Base-by-base conservation (phyloP, 1,140 invertebrate genomes). In the Macrobrachium rosenbergii region DNA sequence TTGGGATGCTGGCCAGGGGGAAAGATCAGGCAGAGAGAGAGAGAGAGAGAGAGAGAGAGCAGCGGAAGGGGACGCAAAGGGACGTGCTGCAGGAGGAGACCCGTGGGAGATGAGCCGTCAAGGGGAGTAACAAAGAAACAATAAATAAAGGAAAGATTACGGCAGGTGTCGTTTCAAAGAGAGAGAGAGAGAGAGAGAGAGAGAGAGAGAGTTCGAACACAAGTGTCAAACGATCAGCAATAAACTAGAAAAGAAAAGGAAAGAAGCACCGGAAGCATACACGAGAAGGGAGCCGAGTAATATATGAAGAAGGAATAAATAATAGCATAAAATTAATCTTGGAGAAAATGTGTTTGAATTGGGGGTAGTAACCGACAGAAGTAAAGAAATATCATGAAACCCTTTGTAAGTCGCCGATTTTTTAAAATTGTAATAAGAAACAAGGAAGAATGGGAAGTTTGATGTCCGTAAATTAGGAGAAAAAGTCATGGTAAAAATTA, bases 1-100 rank as follows among this genome's bases (percentile, higher is more conserved):
- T 43, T 69, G 80, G 80, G 80, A 82, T 67, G 17, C 28, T 11
- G 63, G 80, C 80, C 80, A 82, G 72, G 80, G 72, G 45, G 43
- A n/a, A 14, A 17, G 58, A 23, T 17, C 28, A 14, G 21, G 21
- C 43, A 37, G 78, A 60, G 78, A 28, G n/a, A 62, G 78, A 80
- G 78, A 62, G 28, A 59, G 76, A 75, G 73, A 52, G 58, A 52
- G 28, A 43, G 73, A 19, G 58, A 19, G 73, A 43, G 72, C 14
- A 75, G 23, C 28, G 52, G n/a, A 45, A 75, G 72, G 72, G 52
- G 73, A 21, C 52, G 21, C 16, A 64, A 23, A 37, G 21, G 45
- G 59, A 79, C 6, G 52, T 58, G 19, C 16, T 16, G 19, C 17
- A 52, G 52, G 77, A 79, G 19, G 52, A 79, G 52, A 59, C 17